Base-by-base conservation (phyloP, 2,113 vertebrate species). In the Egretta garzetta region DNA sequence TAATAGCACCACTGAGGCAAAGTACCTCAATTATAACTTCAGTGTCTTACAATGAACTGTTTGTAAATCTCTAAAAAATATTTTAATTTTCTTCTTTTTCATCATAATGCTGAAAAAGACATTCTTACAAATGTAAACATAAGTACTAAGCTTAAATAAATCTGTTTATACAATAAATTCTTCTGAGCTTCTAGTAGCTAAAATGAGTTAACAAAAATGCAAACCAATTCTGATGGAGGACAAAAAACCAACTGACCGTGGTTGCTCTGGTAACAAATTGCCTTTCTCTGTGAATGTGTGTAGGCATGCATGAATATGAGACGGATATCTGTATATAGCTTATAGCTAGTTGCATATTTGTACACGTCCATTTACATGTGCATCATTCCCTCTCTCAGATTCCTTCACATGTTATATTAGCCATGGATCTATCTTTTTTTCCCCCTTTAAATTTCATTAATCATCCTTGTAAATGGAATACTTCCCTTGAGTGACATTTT, bases 401-500 rank as follows among this genome's bases (percentile, higher is more conserved):
- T 55, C 20, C 58, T 90, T 86, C 37, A 41, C 60, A 12, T 59
- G 66, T 43, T 80, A 16, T 53, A 73, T 95, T 92, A 17, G n/a
- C 85, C 62, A 12, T 53, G 84, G 19, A 95, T 52, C 67, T 76
- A 8, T 28, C 47, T 87, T 62, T 8, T 86, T 86, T 91, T 77
- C 68, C 47, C 58, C 62, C 79, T 90, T 96, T 96, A 91, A 80
- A 93, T 94, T 97, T 80, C 94, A 97, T 97, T 97, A 97, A 97
- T 97, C 94, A 74, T 88, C 70, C 92, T 90, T 56, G 21, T 60
- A 97, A 97, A 97, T 96, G 85, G 93, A 97, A 92, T 96, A 33
- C 95, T 96, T 97, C 94, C 96, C 96, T 89, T 97, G 96, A 98
- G 96, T 97, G 96, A 95, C 89, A 62, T 95, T 97, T 98, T 97